These are phyloP conservation scores for Meganola albula DNA, from an alignment of 2,888 invertebrate genomes.

Conservation along the genomic window DNA sequence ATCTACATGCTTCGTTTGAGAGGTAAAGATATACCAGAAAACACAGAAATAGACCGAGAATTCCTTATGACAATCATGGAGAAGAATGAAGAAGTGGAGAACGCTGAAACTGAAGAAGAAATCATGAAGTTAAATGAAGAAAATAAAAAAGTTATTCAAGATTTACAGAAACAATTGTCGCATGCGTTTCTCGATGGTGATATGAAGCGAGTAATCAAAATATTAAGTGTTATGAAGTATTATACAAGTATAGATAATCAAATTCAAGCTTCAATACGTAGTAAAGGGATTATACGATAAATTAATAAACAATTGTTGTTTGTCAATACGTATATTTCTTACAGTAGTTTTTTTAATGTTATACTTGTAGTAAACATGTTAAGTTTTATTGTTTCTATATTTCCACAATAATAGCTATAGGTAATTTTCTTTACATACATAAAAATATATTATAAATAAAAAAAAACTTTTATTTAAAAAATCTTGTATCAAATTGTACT, in stretches of 20 bases:
- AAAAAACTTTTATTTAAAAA: background rate
- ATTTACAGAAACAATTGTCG: slow-evolving; percentile 77
- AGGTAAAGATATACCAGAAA: slow-evolving; percentile 81
- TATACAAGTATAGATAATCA: slow-evolving; percentile 87
- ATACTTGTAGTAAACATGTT: background rate
- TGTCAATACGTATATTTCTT: background rate
- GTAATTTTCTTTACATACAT: background rate
- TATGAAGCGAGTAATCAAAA: slow-evolving; percentile 79
- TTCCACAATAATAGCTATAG: background rate
- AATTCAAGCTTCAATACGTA: slow-evolving; percentile 81
- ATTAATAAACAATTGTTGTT: too few relatives aligned
- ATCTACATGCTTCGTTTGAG: slow-evolving; percentile 87
- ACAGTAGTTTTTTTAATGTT: too few relatives aligned
- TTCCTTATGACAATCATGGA: slow-evolving; percentile 93
- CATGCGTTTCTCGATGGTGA: slow-evolving; percentile 81
- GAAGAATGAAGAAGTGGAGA: slow-evolving; percentile 90
- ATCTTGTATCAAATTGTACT: too few relatives aligned
- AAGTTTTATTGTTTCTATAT: background rate
- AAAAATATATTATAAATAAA: background rate
- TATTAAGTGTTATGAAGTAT: slow-evolving; percentile 89
- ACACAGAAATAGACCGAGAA: slow-evolving; percentile 80
- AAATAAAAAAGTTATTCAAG: slow-evolving; percentile 74
- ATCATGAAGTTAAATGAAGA: slow-evolving; percentile 77
- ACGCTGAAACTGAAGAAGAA: slow-evolving; percentile 77
- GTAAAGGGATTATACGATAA: slow-evolving; percentile 75